Conservation (phyloP, 2,113 vertebrate species). For the Pycnonotus jocosus region DNA sequence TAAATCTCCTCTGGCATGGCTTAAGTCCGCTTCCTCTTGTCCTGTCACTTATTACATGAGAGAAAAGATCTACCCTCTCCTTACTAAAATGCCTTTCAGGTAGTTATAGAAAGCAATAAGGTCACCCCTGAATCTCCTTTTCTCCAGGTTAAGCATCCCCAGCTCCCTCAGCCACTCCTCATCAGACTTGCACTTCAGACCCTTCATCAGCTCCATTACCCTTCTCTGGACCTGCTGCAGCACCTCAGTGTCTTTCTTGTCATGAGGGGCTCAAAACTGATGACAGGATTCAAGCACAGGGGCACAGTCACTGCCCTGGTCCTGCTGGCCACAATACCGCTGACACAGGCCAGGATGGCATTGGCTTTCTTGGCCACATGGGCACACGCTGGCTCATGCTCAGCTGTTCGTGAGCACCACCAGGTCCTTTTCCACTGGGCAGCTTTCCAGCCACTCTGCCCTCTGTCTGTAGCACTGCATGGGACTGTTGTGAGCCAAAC, state of each 20-base stretch:
- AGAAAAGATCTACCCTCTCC: not conserved
- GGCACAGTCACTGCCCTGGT: not conserved
- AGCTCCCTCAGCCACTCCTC: not conserved
- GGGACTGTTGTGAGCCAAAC: not conserved
- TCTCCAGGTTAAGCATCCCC: not conserved
- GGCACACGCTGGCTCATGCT: not conserved
- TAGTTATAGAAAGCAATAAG: not conserved
- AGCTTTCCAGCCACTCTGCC: not conserved
- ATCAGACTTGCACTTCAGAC: fast-evolving
- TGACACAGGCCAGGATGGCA: not conserved
- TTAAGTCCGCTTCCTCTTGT: not conserved
- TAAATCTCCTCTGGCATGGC: not conserved
- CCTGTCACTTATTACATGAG: not conserved
- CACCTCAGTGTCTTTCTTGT: not conserved
- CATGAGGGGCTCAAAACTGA: not conserved
- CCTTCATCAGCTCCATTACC: not conserved
- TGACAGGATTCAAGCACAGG: not conserved
- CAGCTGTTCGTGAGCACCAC: too few species aligned
- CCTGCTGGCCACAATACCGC: not conserved
- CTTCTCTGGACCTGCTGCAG: not conserved
- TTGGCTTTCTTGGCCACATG: not conserved
- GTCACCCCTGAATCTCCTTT: not conserved
- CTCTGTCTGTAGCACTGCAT: not conserved
- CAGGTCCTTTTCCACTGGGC: not conserved
- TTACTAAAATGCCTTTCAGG: not conserved